Conservation (phyloP, 1,140 invertebrate species). For the Drosophila parvula region DNA sequence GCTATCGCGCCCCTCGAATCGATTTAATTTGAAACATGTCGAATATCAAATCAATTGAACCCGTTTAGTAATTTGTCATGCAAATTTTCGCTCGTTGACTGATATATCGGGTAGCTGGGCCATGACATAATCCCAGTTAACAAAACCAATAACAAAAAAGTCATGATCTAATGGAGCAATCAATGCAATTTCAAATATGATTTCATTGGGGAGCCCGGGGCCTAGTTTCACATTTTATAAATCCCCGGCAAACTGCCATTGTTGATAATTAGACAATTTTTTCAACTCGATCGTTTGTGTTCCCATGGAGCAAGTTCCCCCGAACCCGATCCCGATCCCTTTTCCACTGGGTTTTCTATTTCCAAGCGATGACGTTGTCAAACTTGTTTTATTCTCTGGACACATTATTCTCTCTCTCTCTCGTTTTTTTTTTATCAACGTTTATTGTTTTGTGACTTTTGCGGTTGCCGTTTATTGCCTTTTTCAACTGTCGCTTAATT, state of each 20-base stretch:
- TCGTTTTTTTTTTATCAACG: constrained; percentile 66
- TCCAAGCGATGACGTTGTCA: constrained; percentile 71
- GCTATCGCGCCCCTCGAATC: not conserved
- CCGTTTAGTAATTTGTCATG: constrained; percentile 67
- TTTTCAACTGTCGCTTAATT: constrained; percentile 78
- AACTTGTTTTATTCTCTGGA: constrained; percentile 58
- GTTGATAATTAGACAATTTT: constrained; percentile 49
- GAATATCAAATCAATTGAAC: constrained; percentile 70
- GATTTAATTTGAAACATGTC: constrained; percentile 38
- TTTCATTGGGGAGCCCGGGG: constrained; percentile 54
- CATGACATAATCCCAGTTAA: constrained; percentile 63
- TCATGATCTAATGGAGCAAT: constrained; percentile 70
- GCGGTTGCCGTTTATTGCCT: constrained; percentile 66
- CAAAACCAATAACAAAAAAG: too few relatives aligned
- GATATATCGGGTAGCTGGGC: not conserved
- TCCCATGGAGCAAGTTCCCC: constrained; percentile 47
- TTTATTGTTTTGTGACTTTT: constrained; percentile 80
- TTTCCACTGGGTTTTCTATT: constrained; percentile 20
- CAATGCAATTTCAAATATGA: constrained; percentile 73
- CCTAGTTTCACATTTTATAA: constrained; percentile 51
- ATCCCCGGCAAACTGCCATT: constrained; percentile 37
- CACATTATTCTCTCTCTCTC: constrained; percentile 20
- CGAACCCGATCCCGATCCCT: not conserved
- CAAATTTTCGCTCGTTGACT: constrained; percentile 48
- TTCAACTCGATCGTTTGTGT: constrained; percentile 36